Conservation (phyloP, 2,797 vertebrate genomes). For the Merluccius polli region DNA sequence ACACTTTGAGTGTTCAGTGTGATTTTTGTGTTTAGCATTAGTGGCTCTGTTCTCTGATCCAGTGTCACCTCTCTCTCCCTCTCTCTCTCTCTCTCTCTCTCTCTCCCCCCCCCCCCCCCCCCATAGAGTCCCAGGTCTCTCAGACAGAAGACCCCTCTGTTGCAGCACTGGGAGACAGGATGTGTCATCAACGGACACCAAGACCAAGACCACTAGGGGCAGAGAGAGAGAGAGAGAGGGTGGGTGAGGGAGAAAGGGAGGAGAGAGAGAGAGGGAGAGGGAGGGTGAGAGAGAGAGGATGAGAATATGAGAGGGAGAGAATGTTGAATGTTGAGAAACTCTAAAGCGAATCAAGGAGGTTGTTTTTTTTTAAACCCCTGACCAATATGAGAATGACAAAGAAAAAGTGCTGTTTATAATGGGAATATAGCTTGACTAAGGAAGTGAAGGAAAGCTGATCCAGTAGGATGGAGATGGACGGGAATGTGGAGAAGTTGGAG, state of each 20-base stretch:
- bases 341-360: too few species aligned
- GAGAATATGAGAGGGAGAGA: too few species aligned
- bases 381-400: neutral
- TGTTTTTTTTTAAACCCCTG: neutral
- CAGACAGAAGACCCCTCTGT: conserved; percentile 68
- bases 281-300: neutral
- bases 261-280: neutral
- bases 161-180: conserved; percentile 77
- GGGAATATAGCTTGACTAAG: neutral
- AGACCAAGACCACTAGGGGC: conserved; percentile 39
- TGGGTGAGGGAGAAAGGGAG: too few species aligned
- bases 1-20: neutral
- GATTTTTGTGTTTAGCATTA: neutral
- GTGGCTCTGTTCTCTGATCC: neutral
- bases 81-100: conserved; percentile 5
- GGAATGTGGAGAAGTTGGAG: neutral
- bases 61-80: neutral
- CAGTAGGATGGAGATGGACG: neutral
- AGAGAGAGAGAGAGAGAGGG: neutral
- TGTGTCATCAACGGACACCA: conserved; percentile 60
- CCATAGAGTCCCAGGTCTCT: conserved; percentile 35
- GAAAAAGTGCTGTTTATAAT: neutral
- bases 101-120: conserved; percentile 2
- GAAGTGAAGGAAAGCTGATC: neutral
- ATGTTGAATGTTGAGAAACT: too few species aligned